Percentiles rank a stretch among this genome's conserved stretches.
Evolutionary conservation across 2,113 vertebrate species (phyloP).

Genomic region (Syrmaticus mikado): DNA sequence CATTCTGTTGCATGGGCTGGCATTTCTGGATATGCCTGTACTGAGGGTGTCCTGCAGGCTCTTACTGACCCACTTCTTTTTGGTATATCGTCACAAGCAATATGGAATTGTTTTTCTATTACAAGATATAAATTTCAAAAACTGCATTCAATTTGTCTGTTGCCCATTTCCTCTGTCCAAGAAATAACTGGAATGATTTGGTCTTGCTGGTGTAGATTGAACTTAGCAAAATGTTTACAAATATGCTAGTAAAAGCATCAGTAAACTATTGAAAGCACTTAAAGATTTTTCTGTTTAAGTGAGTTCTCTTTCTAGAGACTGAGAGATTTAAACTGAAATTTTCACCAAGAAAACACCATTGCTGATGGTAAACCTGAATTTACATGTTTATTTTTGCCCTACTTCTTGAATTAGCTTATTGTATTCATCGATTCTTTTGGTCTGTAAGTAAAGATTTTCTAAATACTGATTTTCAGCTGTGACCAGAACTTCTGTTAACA

Average conservation of each 20-base stretch:
- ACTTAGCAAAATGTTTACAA: background rate
- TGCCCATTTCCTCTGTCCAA: fast-evolving
- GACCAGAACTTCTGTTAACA: background rate
- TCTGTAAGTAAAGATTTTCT: background rate
- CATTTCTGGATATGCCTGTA: background rate
- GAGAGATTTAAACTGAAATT: background rate
- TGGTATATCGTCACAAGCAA: background rate
- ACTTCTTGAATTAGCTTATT: background rate
- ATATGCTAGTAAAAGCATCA: background rate
- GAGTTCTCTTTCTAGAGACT: background rate
- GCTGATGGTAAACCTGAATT: background rate
- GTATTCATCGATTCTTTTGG: background rate
- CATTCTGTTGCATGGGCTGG: background rate
- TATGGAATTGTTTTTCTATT: background rate
- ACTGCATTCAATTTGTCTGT: background rate
- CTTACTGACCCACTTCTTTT: background rate
- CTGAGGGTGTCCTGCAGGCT: background rate
- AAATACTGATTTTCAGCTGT: background rate
- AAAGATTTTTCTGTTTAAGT: background rate
- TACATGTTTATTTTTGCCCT: background rate
- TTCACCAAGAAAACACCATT: background rate
- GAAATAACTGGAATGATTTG: background rate
- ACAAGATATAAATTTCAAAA: background rate
- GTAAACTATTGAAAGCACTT: background rate
- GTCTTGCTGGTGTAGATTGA: background rate